Base-by-base conservation (phyloP, 1,140 invertebrate genomes). In the Drosophila pallidifrons region DNA sequence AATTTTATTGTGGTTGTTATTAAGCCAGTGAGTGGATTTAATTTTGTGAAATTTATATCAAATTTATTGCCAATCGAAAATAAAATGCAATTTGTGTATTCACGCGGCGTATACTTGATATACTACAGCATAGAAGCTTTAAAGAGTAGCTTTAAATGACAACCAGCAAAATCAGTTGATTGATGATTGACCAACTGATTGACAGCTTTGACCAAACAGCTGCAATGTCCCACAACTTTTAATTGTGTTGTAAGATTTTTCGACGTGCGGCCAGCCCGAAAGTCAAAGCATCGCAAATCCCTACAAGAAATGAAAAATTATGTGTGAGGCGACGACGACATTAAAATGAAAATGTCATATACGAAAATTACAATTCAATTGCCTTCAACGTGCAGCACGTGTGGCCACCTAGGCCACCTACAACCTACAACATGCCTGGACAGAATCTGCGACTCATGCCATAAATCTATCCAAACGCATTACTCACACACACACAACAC, bases 281-380 rank as follows among this genome's bases (percentile, higher is more conserved):
- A 41, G 25, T 11, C 41, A 46, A 25, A 25, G 20, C 20, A 25
- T 25, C 15, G n/a, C 6, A 41, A 65, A 65, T 28, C 35, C 13
- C 38, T 41, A n/a, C 46, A 76, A 41, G 25, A 60, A 74, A 74
- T 82, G 51, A 70, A 79, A 78, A 78, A 82, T 68, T 25, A 25
- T 25, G 20, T 25, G 20, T 25, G 20, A 3, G 10, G 35, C 46
- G 15, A 1, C 20, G 20, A 16, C 5, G 49, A 64, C 45, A 64
- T 46, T 25, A 66, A 49, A 71, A 82, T 25, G 43, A 68, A 81
- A 79, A 79, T 70, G 77, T 76, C 79, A 73, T 87, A 64, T 46
- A 64, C 63, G 58, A 15, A 51, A 86, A 86, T 87, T 72, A 87
- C 83, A 87, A 86, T 87, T 82, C 64, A 79, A 87, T 87, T 79